These are phyloP conservation scores for Erethizon dorsatum DNA, from an alignment of 2,797 vertebrate genomes.

Conservation along the genomic window DNA sequence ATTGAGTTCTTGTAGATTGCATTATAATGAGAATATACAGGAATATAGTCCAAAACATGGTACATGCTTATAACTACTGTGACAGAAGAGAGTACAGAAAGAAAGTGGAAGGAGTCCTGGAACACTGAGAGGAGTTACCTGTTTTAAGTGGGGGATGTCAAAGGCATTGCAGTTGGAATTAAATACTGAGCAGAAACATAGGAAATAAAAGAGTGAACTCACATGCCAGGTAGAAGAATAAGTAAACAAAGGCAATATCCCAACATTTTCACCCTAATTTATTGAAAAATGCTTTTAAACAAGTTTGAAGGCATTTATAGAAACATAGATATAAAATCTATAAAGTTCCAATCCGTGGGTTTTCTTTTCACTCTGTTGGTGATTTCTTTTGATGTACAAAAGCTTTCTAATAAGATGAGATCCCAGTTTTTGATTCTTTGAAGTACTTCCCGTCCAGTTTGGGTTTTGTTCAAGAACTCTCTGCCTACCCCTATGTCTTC, in stretches of 20 bases:
- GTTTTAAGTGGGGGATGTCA: background rate
- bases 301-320: background rate
- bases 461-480: too few relatives aligned
- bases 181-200: background rate
- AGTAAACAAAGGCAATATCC: background rate
- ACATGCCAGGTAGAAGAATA: background rate
- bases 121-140: accelerated
- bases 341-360: background rate
- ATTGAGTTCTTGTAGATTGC: background rate
- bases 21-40: background rate
- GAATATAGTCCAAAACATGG: background rate
- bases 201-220: background rate
- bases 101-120: background rate
- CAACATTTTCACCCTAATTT: background rate
- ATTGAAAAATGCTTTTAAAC: slow-evolving; percentile 5
- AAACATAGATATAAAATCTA: background rate
- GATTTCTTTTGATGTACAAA: too few relatives aligned
- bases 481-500: too few relatives aligned
- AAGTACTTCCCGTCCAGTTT: too few relatives aligned
- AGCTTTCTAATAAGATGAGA: too few relatives aligned
- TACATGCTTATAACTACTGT: background rate
- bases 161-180: background rate
- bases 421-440: too few relatives aligned
- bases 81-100: background rate
- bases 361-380: too few relatives aligned